Conservation (phyloP, 2,113 vertebrate species). For the Triplophysa tibetana region DNA sequence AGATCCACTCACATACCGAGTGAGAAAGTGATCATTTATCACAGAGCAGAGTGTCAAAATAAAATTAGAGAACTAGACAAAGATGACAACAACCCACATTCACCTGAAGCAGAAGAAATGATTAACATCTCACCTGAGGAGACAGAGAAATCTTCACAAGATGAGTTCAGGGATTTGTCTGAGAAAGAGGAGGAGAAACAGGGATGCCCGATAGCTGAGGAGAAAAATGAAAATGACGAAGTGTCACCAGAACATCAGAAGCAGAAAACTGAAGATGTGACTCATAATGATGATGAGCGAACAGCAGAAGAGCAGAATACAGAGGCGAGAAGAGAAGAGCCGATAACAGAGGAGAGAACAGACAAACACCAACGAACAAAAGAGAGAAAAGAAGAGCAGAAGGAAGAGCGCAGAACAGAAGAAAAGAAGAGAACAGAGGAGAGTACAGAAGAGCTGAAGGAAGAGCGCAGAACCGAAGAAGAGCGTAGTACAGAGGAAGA, state of each 20-base stretch:
- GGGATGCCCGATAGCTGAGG: background rate
- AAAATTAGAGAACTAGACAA: background rate
- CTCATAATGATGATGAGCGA: background rate
- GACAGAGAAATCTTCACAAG: background rate
- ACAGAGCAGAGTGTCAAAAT: background rate
- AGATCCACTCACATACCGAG: background rate
- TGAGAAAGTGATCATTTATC: background rate
- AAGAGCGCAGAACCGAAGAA: no score
- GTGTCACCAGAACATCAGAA: background rate
- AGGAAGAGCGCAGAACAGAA: background rate
- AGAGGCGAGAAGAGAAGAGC: background rate
- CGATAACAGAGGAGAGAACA: background rate
- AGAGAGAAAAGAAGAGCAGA: background rate
- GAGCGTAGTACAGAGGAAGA: no score
- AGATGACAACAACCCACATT: background rate
- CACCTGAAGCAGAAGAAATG: background rate
- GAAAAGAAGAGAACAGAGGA: no score
- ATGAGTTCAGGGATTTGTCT: background rate
- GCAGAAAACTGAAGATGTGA: background rate
- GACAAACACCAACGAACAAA: background rate
- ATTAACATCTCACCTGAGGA: background rate
- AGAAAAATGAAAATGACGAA: background rate
- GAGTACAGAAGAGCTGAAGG: no score
- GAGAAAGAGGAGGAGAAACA: background rate
- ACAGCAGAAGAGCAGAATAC: background rate